phyloP scores from a whole-genome alignment of 2,888 invertebrate genomes.

The Drosophila koepferae region DNA sequence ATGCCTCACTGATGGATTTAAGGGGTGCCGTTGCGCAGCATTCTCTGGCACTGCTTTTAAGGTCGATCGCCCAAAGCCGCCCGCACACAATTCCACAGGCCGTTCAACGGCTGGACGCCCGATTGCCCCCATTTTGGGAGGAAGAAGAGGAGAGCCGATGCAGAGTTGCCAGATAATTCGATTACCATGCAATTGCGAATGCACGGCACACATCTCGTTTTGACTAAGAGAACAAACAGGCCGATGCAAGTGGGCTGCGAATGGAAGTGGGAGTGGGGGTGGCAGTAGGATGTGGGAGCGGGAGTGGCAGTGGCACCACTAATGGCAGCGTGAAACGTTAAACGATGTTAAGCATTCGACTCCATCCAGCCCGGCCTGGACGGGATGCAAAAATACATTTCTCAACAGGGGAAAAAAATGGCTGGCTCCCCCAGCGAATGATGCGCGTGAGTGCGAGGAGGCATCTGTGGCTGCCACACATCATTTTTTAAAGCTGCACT shows the following conservation, averaged over 20 bases:
- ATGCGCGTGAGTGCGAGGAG: conserved; percentile 17
- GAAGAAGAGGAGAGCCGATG: conserved; percentile 22
- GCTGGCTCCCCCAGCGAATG: conserved; percentile 17
- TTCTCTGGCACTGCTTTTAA: conserved; percentile 13
- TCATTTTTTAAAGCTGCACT: conserved; percentile 44
- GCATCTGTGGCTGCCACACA: conserved; percentile 11
- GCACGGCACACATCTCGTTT: conserved; percentile 42
- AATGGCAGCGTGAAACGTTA: conserved; percentile 48
- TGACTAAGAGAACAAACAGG: conserved; percentile 44
- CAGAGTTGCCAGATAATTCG: conserved; percentile 74
- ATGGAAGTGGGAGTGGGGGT: not conserved
- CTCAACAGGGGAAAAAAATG: conserved; percentile 3
- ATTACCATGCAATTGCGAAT: conserved; percentile 67
- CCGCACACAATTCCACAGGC: conserved; percentile 23
- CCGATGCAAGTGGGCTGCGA: not conserved
- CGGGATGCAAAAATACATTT: conserved; percentile 6
- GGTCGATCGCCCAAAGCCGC: conserved; percentile 11
- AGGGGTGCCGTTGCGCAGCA: conserved; percentile 26
- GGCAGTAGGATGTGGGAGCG: not conserved
- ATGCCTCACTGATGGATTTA: not conserved
- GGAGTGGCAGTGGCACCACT: conserved; percentile 6
- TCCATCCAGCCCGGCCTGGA: not conserved
- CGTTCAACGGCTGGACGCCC: conserved; percentile 36
- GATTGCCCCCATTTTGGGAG: conserved; percentile 23
- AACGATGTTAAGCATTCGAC: conserved; percentile 41